Conservation (phyloP, 1,140 invertebrate genomes). For the Anthonomus grandis region DNA sequence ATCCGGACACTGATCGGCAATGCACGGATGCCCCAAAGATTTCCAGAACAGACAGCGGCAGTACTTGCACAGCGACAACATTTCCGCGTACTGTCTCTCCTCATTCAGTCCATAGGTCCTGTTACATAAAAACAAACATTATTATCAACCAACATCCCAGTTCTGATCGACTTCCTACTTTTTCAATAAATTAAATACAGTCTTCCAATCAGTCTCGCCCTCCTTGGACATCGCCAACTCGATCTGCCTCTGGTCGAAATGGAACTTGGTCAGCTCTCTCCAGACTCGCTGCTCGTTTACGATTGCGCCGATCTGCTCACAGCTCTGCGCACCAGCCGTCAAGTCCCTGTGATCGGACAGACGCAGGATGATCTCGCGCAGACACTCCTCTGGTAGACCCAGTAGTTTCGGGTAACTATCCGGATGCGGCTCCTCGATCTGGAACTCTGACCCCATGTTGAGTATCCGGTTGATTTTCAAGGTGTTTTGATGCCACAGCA, state of each 20-base stretch:
- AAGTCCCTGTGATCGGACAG: conserved; percentile 91
- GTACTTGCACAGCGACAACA: conserved; percentile 88
- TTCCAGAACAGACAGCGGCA: conserved; percentile 97
- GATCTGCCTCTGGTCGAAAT: conserved; percentile 86
- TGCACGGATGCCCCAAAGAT: conserved; percentile 85
- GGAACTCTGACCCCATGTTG: conserved; percentile 74
- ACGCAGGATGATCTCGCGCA: conserved; percentile 85
- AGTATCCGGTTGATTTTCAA: conserved; percentile 80
- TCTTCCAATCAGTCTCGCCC: conserved; percentile 63
- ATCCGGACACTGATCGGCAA: conserved; percentile 77
- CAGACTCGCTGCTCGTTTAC: conserved; percentile 88
- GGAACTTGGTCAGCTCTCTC: conserved; percentile 86
- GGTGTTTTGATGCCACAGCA: conserved; percentile 86
- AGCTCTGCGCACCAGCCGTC: conserved; percentile 56
- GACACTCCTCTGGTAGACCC: conserved; percentile 90
- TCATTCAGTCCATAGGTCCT: conserved; percentile 87
- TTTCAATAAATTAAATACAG: conserved; percentile 68
- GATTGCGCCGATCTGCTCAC: conserved; percentile 73
- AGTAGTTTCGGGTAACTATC: conserved; percentile 79
- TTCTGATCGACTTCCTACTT: conserved; percentile 53
- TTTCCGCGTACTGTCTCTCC: conserved; percentile 86
- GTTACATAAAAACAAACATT: conserved; percentile 13
- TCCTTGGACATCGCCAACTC: conserved; percentile 61
- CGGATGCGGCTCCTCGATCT: conserved; percentile 75
- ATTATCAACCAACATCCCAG: not conserved